phyloP scores from a whole-genome alignment of 2,797 vertebrate species.

The Orientallactaga sibirica region DNA sequence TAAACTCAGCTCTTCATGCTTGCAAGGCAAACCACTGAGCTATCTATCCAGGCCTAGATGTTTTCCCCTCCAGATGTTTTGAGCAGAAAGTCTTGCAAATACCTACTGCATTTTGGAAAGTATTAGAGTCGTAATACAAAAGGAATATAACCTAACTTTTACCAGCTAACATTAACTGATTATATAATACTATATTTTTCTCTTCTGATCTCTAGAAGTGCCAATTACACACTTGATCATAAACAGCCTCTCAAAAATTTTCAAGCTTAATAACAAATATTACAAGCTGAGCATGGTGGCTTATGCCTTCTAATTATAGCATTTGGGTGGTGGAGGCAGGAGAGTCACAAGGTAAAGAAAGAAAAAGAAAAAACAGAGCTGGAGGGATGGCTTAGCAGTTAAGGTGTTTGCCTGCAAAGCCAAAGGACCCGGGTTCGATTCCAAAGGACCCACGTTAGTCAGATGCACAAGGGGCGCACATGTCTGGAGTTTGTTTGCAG shows the following conservation, averaged over 20 bases:
- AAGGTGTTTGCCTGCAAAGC: too few relatives aligned
- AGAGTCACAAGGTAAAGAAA: background rate
- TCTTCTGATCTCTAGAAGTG: constrained; percentile 56
- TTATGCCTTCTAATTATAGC: background rate
- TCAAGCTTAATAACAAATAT: constrained; percentile 56
- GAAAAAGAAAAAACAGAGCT: background rate
- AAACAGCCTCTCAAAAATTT: constrained; percentile 57
- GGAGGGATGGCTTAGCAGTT: too few relatives aligned
- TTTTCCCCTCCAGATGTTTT: background rate
- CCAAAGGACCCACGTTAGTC: too few relatives aligned
- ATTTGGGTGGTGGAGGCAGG: background rate
- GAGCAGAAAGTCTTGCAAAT: constrained; percentile 42
- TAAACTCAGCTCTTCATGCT: too few relatives aligned
- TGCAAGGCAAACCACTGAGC: too few relatives aligned
- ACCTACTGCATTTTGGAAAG: constrained; percentile 8
- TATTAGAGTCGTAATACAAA: background rate
- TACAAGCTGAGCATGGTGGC: background rate
- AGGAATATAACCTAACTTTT: constrained; percentile 35
- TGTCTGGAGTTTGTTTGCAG: too few relatives aligned
- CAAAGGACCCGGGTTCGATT: too few relatives aligned
- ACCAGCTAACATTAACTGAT: background rate
- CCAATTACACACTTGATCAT: constrained; percentile 7
- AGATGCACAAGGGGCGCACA: too few relatives aligned
- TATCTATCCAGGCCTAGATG: too few relatives aligned
- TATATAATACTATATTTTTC: constrained; percentile 5